These are phyloP conservation scores for Meloe dianella DNA, from an alignment of 2,888 invertebrate species.

Conservation along the genomic window DNA sequence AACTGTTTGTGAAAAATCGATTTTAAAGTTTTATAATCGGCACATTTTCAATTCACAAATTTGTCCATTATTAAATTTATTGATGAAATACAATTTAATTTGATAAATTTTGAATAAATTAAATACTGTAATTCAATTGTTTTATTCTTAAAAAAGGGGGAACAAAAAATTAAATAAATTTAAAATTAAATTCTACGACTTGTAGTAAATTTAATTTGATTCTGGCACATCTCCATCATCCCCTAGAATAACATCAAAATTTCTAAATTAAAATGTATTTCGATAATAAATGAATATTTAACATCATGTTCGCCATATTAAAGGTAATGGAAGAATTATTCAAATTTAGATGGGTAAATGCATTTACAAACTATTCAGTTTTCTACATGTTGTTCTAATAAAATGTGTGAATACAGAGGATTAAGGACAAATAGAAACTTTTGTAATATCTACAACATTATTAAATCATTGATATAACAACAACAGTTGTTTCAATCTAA, in stretches of 20 bases:
- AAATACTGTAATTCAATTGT: no score
- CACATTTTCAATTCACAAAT: no score
- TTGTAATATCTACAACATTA: no score
- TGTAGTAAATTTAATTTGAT: background rate
- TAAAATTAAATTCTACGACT: background rate
- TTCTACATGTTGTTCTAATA: no score
- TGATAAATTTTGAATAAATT: background rate
- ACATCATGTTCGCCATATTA: background rate
- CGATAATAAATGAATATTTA: conserved; percentile 2
- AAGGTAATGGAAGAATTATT: background rate
- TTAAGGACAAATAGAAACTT: no score
- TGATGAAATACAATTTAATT: background rate
- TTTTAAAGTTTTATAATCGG: no score
- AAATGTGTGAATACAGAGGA: no score
- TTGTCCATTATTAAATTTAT: background rate
- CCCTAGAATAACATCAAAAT: background rate
- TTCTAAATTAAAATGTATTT: background rate
- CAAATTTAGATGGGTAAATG: background rate
- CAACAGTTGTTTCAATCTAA: no score
- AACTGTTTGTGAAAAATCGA: no score
- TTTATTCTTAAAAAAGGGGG: no score
- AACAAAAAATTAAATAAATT: no score
- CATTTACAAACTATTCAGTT: background rate
- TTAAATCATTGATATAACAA: no score
- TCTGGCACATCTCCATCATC: background rate